Evolutionary conservation across 2,797 vertebrate species (phyloP).

Genomic region (Gymnoscopelus microlampas): DNA sequence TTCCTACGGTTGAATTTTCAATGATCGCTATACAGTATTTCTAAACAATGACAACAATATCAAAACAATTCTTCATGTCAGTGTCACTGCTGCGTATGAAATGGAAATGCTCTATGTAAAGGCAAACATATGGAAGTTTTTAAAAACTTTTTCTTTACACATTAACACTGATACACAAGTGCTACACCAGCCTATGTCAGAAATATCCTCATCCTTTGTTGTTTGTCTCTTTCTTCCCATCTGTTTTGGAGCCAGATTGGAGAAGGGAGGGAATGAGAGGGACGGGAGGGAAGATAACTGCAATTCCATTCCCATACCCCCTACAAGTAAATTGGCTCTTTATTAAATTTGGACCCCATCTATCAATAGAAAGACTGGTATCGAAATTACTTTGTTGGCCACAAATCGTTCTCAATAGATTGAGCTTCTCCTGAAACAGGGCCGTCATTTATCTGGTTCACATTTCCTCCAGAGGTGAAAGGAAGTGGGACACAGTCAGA

Average conservation of each 20-base stretch:
- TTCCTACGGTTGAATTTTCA: slow-evolving; percentile 11
- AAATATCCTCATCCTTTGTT: slow-evolving; percentile 41
- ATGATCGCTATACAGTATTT: not conserved
- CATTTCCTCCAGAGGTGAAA: slow-evolving; percentile 68
- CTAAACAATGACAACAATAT: not conserved
- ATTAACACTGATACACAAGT: slow-evolving; percentile 24
- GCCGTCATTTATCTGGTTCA: slow-evolving; percentile 78
- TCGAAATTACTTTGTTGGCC: slow-evolving; percentile 80
- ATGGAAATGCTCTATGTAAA: too few relatives aligned
- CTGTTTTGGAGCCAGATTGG: slow-evolving; percentile 55
- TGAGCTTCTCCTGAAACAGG: slow-evolving; percentile 71
- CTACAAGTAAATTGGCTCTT: slow-evolving; percentile 73
- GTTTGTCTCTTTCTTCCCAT: slow-evolving; percentile 47
- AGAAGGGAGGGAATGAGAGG: slow-evolving; percentile 36
- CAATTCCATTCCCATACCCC: slow-evolving; percentile 59
- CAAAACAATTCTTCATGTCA: slow-evolving; percentile 14
- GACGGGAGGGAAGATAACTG: slow-evolving; percentile 60
- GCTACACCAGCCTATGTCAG: slow-evolving; percentile 41
- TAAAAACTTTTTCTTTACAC: not conserved
- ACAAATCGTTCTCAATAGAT: slow-evolving; percentile 76
- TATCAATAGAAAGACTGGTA: slow-evolving; percentile 77
- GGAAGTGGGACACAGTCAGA: slow-evolving; percentile 65
- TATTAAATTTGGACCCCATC: slow-evolving; percentile 77
- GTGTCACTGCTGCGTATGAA: not conserved
- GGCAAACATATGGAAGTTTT: too few relatives aligned